These are phyloP conservation scores for Zoanthus solanderi DNA, from an alignment of 92 coral and sea anemone genomes.

Conservation along the genomic window DNA sequence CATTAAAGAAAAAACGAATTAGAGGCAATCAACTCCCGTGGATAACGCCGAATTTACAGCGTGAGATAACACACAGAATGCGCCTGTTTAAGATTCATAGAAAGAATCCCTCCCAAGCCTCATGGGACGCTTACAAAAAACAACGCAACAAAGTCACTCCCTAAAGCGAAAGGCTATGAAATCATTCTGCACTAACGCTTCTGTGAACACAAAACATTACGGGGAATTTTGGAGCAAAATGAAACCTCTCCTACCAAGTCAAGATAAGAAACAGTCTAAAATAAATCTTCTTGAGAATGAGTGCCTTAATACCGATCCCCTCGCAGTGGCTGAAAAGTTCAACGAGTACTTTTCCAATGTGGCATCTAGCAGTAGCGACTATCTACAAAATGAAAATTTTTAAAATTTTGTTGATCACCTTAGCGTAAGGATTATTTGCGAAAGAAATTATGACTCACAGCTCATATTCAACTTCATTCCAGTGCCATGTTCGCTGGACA, in stretches of 20 bases:
- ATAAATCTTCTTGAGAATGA: conserved; percentile 53
- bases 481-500: background rate
- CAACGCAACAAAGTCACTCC: background rate
- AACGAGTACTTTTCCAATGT: conserved; percentile 54
- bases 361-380: conserved; percentile 49
- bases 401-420: background rate
- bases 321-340: conserved; percentile 54
- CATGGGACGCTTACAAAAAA: too few relatives aligned
- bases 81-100: too few relatives aligned
- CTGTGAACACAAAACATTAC: background rate
- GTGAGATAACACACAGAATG: too few relatives aligned
- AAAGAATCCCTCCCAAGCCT: too few relatives aligned
- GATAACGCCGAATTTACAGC: too few relatives aligned
- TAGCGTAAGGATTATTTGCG: background rate
- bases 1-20: too few relatives aligned
- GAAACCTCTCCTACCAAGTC: background rate
- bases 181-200: background rate
- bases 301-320: conserved; percentile 50
- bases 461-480: conserved; percentile 2
- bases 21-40: too few relatives aligned
- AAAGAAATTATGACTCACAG: background rate
- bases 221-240: background rate
- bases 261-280: background rate
- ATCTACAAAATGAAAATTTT: background rate
- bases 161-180: background rate